Evolutionary conservation across 92 coral and sea anemone genomes (phyloP).

Genomic region (Epizoanthus rinbou): DNA sequence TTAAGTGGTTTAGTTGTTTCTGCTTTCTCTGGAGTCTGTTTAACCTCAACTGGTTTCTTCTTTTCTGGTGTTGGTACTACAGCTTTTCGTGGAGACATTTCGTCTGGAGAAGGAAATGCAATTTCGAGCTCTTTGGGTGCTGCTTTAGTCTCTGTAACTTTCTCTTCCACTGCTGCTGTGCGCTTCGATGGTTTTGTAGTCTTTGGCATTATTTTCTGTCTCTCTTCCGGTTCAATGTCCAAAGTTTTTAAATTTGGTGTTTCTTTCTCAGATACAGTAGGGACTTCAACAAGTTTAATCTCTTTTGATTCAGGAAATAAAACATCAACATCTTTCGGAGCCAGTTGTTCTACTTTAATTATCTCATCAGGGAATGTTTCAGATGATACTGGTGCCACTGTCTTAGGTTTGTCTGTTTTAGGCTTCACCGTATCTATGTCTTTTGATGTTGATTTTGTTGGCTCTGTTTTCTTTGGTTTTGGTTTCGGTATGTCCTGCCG

Average conservation of each 20-base stretch:
- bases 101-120: conserved; percentile 16
- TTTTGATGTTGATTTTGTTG: background rate
- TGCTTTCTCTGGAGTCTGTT: background rate
- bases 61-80: background rate
- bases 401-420: background rate
- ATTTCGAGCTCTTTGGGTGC: conserved; percentile 3
- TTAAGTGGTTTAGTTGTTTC: background rate
- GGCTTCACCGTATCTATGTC: background rate
- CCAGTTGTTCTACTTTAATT: background rate
- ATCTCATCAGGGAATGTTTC: background rate
- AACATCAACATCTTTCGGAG: conserved; percentile 1
- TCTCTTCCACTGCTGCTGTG: conserved; percentile 14
- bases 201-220: background rate
- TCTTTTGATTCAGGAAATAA: conserved; percentile 25
- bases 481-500: background rate
- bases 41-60: conserved; percentile 1
- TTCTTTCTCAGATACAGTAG: background rate
- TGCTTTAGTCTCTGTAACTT: conserved; percentile 7
- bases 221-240: conserved; percentile 2
- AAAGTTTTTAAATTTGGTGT: background rate
- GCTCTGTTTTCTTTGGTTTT: conserved; percentile 5
- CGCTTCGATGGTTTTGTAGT: conserved; percentile 3
- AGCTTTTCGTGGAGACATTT: background rate
- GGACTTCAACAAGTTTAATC: conserved; percentile 14
- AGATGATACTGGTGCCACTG: conserved; percentile 20